Evolutionary conservation across 2,888 invertebrate genomes (phyloP).

Genomic region (Cataglyphis cursor): DNA sequence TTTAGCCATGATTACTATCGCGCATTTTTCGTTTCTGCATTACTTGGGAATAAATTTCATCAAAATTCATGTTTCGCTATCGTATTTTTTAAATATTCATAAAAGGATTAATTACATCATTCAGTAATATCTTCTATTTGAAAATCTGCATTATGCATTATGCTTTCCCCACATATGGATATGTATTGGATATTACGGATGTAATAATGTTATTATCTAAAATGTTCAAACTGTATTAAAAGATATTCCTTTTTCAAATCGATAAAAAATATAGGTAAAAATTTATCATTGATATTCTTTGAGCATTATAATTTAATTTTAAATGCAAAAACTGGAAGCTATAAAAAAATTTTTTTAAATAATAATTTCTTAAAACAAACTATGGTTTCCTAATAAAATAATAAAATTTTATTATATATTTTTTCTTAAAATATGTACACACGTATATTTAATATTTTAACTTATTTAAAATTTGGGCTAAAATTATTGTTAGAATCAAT

Average conservation of each 20-base stretch:
- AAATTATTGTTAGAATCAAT: background rate
- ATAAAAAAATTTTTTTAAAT: background rate
- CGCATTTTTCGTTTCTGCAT: background rate
- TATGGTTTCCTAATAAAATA: background rate
- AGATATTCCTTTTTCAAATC: background rate
- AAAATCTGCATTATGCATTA: background rate
- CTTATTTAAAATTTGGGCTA: background rate
- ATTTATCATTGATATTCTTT: background rate
- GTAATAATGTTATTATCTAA: background rate
- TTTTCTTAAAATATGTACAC: background rate
- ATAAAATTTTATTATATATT: background rate
- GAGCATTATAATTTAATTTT: background rate
- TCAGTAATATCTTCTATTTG: constrained; percentile 17
- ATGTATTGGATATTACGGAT: background rate
- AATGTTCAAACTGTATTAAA: constrained; percentile 7
- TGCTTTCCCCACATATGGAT: background rate
- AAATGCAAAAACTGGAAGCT: background rate
- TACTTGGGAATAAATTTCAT: background rate
- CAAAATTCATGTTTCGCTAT: background rate
- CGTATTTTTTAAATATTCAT: constrained; percentile 33
- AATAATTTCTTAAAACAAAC: background rate
- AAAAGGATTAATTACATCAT: constrained; percentile 23
- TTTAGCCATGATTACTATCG: constrained; percentile 22
- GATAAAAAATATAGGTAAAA: background rate
- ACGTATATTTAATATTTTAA: background rate